These are phyloP conservation scores for Gymnocephalus cernua DNA, from an alignment of 2,113 vertebrate species.

Conservation along the genomic window DNA sequence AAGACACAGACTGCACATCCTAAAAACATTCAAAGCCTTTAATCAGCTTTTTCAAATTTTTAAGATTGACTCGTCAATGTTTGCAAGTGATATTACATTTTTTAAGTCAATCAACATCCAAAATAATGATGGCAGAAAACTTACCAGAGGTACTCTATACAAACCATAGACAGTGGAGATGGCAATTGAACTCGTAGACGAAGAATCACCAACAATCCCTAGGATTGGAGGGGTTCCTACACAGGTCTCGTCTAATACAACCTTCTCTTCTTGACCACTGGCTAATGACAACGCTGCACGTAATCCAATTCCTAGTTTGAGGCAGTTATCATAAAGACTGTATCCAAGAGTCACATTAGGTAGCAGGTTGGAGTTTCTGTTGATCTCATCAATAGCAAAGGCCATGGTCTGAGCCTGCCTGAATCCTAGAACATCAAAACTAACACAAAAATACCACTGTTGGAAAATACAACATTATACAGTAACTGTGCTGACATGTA, in stretches of 20 bases:
- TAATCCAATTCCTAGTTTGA: constrained; percentile 66
- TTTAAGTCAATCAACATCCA: not conserved
- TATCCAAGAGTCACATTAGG: constrained; percentile 79
- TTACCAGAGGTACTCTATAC: constrained; percentile 78
- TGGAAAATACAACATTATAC: not conserved
- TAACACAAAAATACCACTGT: not conserved
- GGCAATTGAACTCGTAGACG: constrained; percentile 75
- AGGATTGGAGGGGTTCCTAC: constrained; percentile 67
- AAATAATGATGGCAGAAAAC: not conserved
- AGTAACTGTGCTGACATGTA: not conserved
- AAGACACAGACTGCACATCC: not conserved
- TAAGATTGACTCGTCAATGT: accelerated
- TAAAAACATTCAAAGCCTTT: not conserved
- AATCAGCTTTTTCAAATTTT: accelerated
- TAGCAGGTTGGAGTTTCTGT: constrained; percentile 68
- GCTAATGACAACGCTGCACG: constrained; percentile 70
- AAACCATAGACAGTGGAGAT: constrained; percentile 76
- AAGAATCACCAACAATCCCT: constrained; percentile 78
- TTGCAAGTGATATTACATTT: not conserved
- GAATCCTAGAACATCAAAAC: constrained; percentile 32
- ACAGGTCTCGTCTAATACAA: constrained; percentile 50
- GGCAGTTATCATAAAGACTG: constrained; percentile 75
- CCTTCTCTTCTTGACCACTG: constrained; percentile 63
- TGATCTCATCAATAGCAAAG: constrained; percentile 65
- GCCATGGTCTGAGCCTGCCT: constrained; percentile 34